Conservation (phyloP, 1,140 invertebrate genomes). For the Idris sp. region DNA sequence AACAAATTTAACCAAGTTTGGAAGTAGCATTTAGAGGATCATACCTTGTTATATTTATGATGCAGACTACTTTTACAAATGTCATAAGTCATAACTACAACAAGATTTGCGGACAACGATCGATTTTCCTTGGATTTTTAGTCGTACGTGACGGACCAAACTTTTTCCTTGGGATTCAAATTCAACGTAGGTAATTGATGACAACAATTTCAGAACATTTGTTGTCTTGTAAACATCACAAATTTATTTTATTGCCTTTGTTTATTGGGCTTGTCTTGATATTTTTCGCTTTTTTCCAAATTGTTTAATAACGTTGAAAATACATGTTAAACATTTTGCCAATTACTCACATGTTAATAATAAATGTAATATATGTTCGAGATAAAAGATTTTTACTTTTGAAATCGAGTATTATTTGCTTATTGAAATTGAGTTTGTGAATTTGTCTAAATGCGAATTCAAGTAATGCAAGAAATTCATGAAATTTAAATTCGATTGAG, state of each 20-base stretch:
- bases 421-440: conserved; percentile 19
- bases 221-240: conserved; percentile 3
- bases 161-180: too few species aligned
- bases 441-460: conserved; percentile 22
- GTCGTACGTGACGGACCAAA: conserved; percentile 30
- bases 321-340: too few species aligned
- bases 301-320: too few species aligned
- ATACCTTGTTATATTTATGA: conserved; percentile 15
- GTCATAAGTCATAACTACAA: conserved; percentile 31
- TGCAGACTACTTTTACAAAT: conserved; percentile 20
- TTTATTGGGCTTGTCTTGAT: conserved; percentile 1
- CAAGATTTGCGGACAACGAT: conserved; percentile 34
- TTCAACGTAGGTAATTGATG: conserved; percentile 15
- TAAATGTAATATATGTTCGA: too few species aligned
- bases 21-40: conserved; percentile 16
- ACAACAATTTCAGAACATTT: neutral
- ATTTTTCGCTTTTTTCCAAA: neutral
- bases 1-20: conserved; percentile 19
- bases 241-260: conserved; percentile 15
- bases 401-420: conserved; percentile 21
- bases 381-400: too few species aligned
- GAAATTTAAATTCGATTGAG: conserved; percentile 30
- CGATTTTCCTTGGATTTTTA: neutral
- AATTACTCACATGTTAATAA: too few species aligned
- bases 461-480: conserved; percentile 25